These are phyloP conservation scores for Pterocles orientalis DNA, from an alignment of 2,113 vertebrate species.

Conservation along the genomic window DNA sequence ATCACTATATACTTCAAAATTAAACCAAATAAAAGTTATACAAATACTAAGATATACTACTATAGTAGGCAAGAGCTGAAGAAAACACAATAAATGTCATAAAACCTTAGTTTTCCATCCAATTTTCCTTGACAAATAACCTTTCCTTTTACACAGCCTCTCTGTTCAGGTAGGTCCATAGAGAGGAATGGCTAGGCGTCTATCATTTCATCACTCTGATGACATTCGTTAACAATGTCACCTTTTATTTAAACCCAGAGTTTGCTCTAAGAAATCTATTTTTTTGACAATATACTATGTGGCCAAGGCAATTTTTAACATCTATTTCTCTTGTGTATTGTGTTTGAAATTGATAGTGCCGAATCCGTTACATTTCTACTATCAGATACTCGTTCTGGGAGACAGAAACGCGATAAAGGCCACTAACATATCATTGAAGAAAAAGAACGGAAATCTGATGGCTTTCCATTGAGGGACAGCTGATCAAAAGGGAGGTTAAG, in stretches of 20 bases:
- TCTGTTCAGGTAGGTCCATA: background rate
- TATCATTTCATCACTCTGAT: background rate
- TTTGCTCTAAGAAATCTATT: conserved; percentile 35
- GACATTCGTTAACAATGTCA: conserved; percentile 35
- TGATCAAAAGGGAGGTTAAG: conserved; percentile 38
- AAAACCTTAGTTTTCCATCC: background rate
- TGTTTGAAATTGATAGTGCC: conserved; percentile 42
- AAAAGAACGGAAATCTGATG: background rate
- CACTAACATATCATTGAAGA: background rate
- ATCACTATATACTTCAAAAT: background rate
- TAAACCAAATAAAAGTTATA: background rate
- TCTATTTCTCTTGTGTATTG: conserved; percentile 43
- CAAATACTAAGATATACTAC: background rate
- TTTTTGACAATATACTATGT: conserved; percentile 14
- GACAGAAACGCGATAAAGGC: background rate
- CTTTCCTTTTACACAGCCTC: background rate
- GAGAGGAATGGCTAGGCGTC: background rate
- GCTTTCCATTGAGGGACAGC: background rate
- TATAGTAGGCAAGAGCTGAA: background rate
- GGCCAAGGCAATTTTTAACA: conserved; percentile 37
- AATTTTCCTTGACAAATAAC: conserved; percentile 10
- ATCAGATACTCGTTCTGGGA: background rate
- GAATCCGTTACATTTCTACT: conserved; percentile 1
- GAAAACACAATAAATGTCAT: background rate
- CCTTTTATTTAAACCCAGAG: conserved; percentile 40